Evolutionary conservation across 2,797 vertebrate genomes (phyloP), one percentile per base, ranked within the genome.

Genomic region (Macropodus opercularis): DNA sequence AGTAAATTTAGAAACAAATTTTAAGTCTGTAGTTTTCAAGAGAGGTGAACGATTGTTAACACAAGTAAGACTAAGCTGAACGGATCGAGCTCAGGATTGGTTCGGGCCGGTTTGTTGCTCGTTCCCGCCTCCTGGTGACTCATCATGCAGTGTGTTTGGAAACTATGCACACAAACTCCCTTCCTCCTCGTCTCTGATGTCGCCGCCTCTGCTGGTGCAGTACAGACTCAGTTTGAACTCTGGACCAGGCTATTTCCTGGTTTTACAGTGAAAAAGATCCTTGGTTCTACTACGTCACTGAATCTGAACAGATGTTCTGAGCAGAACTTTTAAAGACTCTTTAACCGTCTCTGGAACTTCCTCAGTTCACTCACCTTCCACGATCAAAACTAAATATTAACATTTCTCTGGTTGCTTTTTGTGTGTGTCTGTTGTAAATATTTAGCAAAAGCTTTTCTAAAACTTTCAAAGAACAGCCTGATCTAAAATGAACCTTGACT

Each of bases 341-440:
- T 42, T 0, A 51, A 57, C 21, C 6, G 19, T 62, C 53, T 63
- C 46, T 74, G 55, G 24, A 71, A 47, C 52, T 18, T 61, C 32
- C 63, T 32, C 57, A 43, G 38, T 38, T 59, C 18, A 31, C 19
- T 49, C 22, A 47, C 31, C 58, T 48, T 57, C 39, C 42, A 26
- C 4, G 5, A 60, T 40, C 4, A 41, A 60, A 63, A 49, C 14
- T 29, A 54, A 39, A 54, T 21, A 34, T 9, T 21, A 34, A 18
- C 8, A 8, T 9, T 42, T 53, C 14, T 60, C 15, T 57, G n/a
- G 41, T 60, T 61, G 49, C 31, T 57, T 69, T 69, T 18, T 59
- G 38, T 63, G 49, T 65, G 18, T 54, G 23, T 41, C 14, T 56
- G 42, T 57, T 77, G 73, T 79, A 70, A 72, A 77, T 75, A 72